phyloP scores from a whole-genome alignment of 2,113 vertebrate species.

The Acanthochromis polyacanthus region DNA sequence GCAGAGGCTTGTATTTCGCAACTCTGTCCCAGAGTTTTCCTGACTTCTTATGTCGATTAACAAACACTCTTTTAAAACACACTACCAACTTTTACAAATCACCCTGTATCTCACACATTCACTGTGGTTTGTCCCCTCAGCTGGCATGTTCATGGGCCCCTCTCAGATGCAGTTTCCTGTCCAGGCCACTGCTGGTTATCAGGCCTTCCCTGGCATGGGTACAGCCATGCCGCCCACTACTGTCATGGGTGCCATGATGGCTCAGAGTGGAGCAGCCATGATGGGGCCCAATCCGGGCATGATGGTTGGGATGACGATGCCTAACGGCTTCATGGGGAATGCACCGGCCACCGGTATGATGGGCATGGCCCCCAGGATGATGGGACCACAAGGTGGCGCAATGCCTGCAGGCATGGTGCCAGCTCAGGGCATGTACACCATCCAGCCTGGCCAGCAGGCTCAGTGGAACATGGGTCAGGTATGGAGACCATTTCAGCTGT shows the following conservation, averaged over 20 bases:
- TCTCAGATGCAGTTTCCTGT: conserved; percentile 94
- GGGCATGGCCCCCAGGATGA: conserved; percentile 92
- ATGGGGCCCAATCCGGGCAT: conserved; percentile 92
- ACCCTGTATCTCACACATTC: not conserved
- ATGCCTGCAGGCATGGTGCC: conserved; percentile 89
- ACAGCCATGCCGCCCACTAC: conserved; percentile 90
- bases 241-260: conserved; percentile 95
- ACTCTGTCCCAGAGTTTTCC: not conserved
- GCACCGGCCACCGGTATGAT: conserved; percentile 90
- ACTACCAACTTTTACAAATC: not conserved
- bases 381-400: conserved; percentile 88
- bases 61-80: not conserved
- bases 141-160: conserved; percentile 94
- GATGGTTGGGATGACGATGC: conserved; percentile 97
- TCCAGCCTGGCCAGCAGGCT: conserved; percentile 91
- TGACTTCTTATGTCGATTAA: not conserved
- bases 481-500: conserved; percentile 26
- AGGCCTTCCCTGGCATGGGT: conserved; percentile 94
- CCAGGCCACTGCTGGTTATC: conserved; percentile 90
- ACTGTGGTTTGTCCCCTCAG: conserved; percentile 41
- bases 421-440: conserved; percentile 91
- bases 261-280: conserved; percentile 89
- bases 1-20: conserved; percentile 10
- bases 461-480: conserved; percentile 97
- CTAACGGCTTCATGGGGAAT: conserved; percentile 95